phyloP scores from a whole-genome alignment of 2,888 invertebrate genomes.

The Galerucella calmariensis region DNA sequence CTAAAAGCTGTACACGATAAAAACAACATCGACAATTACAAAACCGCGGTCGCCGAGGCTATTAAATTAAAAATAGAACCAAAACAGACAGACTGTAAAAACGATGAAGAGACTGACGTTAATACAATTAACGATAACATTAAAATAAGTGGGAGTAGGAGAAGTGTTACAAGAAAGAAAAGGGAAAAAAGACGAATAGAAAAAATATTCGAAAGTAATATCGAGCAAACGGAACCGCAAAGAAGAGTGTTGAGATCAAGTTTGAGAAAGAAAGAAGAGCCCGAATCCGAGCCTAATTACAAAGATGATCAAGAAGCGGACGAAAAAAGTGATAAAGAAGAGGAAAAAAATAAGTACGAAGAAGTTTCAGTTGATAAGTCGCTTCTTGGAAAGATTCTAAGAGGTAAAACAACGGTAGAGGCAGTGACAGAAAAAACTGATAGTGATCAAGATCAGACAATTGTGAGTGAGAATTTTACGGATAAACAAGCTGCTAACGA shows the following conservation, averaged over 20 bases:
- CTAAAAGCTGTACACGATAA: background rate
- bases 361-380: background rate
- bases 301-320: background rate
- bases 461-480: background rate
- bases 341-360: background rate
- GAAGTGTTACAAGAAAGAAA: background rate
- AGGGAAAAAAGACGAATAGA: background rate
- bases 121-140: background rate
- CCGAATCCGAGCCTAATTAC: background rate
- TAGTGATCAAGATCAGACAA: background rate
- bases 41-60: background rate
- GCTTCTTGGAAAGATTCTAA: no score
- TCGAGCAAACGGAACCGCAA: background rate
- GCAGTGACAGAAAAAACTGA: background rate
- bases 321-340: background rate
- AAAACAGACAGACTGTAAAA: background rate
- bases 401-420: background rate
- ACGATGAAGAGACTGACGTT: background rate
- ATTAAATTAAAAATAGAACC: background rate
- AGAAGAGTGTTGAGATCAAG: constrained; percentile 18
- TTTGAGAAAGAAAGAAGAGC: constrained; percentile 9
- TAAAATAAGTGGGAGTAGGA: background rate
- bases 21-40: background rate
- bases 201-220: background rate
- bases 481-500: no score